Evolutionary conservation across 2,888 invertebrate genomes (phyloP).

Genomic region (Hartigia nigra): DNA sequence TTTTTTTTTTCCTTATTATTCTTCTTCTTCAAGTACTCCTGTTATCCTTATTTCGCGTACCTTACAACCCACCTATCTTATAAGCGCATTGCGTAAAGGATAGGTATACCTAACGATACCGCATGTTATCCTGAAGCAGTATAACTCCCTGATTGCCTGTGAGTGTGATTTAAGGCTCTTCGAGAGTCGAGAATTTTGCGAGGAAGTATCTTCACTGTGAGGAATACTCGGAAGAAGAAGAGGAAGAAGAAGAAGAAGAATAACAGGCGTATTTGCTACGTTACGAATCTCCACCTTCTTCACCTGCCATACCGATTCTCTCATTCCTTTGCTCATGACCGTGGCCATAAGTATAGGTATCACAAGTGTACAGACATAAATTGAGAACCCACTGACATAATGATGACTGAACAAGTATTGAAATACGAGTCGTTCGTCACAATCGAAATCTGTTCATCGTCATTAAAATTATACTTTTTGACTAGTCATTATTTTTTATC

Average conservation of each 20-base stretch:
- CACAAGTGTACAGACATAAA: slow-evolving; percentile 36
- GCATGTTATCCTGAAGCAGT: slow-evolving; percentile 10
- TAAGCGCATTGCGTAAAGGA: neutral
- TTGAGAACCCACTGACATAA: slow-evolving; percentile 41
- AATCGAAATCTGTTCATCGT: neutral
- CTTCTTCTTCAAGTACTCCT: slow-evolving; percentile 4
- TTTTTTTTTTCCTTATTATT: neutral
- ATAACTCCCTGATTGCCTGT: slow-evolving; percentile 20
- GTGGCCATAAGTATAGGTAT: slow-evolving; percentile 1
- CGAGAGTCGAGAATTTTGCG: slow-evolving; percentile 15
- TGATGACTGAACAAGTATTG: slow-evolving; percentile 28
- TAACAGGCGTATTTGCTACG: neutral
- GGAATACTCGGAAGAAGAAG: neutral
- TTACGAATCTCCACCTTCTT: slow-evolving; percentile 9
- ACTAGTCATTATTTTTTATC: neutral
- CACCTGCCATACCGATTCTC: slow-evolving; percentile 4
- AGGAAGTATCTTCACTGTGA: slow-evolving; percentile 5
- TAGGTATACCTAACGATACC: neutral
- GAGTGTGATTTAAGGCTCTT: slow-evolving; percentile 21
- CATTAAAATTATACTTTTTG: neutral
- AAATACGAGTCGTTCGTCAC: slow-evolving; percentile 6
- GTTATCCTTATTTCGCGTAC: slow-evolving; percentile 8
- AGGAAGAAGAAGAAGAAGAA: neutral
- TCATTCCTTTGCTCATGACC: neutral
- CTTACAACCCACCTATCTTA: neutral